phyloP scores from a whole-genome alignment of 2,888 invertebrate species.

The Blastobasis lacticolella region DNA sequence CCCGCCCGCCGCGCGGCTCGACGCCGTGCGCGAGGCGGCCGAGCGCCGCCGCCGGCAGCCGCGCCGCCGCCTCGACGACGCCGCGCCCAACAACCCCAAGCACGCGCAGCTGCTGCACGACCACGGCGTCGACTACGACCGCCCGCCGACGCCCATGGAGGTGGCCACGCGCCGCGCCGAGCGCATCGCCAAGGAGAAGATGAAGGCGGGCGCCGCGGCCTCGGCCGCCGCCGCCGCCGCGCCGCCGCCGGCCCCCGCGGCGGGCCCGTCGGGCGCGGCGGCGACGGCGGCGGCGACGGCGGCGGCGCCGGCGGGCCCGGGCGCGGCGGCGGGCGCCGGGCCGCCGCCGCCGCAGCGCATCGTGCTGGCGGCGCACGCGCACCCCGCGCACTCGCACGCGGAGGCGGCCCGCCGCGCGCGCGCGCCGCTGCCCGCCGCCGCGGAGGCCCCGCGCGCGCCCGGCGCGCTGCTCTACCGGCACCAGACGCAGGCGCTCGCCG shows the following conservation, averaged over 20 bases:
- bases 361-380: slow-evolving; percentile 51
- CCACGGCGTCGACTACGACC: slow-evolving; percentile 89
- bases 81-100: slow-evolving; percentile 83
- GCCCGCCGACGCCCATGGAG: slow-evolving; percentile 87
- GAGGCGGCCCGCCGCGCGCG: slow-evolving; percentile 36
- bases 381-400: slow-evolving; percentile 18
- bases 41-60: slow-evolving; percentile 84
- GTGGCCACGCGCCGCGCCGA: slow-evolving; percentile 88
- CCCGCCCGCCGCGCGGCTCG: slow-evolving; percentile 73
- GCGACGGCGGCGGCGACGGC: slow-evolving; percentile 22
- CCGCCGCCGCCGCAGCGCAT: slow-evolving; percentile 49
- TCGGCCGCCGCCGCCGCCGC: slow-evolving; percentile 25
- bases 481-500: slow-evolving; percentile 65
- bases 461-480: slow-evolving; percentile 78
- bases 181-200: slow-evolving; percentile 88
- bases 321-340: slow-evolving; percentile 67
- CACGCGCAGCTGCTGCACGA: slow-evolving; percentile 89
- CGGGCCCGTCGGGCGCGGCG: slow-evolving; percentile 22
- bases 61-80: slow-evolving; percentile 82
- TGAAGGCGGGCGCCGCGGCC: slow-evolving; percentile 56
- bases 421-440: slow-evolving; percentile 61
- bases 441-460: slow-evolving; percentile 58
- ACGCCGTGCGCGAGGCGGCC: slow-evolving; percentile 83
- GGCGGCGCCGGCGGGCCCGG: slow-evolving; percentile 58
- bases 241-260: slow-evolving; percentile 27